Conservation (phyloP, 1,140 invertebrate genomes). For the Battus philenor region DNA sequence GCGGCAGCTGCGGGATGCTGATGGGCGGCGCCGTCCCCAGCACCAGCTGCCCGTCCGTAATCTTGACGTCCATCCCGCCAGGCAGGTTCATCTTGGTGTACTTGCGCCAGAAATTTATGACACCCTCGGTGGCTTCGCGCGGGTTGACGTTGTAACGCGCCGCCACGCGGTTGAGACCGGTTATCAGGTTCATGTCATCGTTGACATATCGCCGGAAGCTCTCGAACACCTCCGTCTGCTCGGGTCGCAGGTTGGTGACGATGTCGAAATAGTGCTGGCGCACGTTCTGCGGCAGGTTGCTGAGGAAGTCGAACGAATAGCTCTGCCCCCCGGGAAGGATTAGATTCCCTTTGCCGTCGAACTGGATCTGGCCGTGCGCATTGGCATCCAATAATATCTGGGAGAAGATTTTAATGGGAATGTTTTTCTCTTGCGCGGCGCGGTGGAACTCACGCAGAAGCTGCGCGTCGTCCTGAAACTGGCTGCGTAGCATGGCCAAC, state of each 20-base stretch:
- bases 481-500: conserved; percentile 18
- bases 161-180: conserved; percentile 19
- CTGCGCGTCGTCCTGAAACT: conserved; percentile 23
- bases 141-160: conserved; percentile 21
- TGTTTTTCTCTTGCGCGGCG: conserved; percentile 22
- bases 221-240: conserved; percentile 27
- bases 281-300: conserved; percentile 16
- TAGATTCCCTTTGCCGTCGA: conserved; percentile 17
- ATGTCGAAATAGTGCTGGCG: conserved; percentile 28
- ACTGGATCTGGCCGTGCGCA: conserved; percentile 13
- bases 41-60: conserved; percentile 23
- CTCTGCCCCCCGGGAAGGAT: conserved; percentile 18
- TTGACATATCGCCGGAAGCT: conserved; percentile 22
- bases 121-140: conserved; percentile 25
- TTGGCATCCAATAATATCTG: conserved; percentile 24
- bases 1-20: conserved; percentile 20
- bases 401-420: conserved; percentile 23
- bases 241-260: conserved; percentile 22
- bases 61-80: conserved; percentile 8
- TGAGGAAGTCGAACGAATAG: conserved; percentile 19
- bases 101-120: conserved; percentile 27
- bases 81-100: conserved; percentile 18
- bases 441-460: conserved; percentile 25
- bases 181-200: conserved; percentile 28
- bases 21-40: conserved; percentile 29